phyloP scores from a whole-genome alignment of 2,797 vertebrate species.

The Astyanax mexicanus region DNA sequence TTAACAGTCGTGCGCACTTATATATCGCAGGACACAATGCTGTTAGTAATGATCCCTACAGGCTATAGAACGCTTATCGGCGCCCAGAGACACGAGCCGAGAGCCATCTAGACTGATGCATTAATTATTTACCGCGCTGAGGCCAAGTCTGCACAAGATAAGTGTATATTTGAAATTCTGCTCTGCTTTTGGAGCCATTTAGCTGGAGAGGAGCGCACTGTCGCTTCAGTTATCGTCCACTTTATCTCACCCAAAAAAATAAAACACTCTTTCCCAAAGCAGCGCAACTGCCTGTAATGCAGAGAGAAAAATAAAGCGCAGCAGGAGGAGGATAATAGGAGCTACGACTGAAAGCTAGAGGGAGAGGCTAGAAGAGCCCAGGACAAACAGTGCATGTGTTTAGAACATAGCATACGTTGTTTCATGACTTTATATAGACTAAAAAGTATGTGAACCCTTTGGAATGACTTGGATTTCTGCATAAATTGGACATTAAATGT shows the following conservation, averaged over 20 bases:
- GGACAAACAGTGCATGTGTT: constrained; percentile 10
- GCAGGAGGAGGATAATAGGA: background rate
- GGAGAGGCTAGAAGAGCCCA: background rate
- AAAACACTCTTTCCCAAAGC: constrained; percentile 51
- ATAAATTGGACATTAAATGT: too few relatives aligned
- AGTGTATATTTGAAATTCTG: constrained; percentile 68
- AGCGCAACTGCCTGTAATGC: constrained; percentile 41
- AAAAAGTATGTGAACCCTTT: too few relatives aligned
- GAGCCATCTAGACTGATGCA: constrained; percentile 59
- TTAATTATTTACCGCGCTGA: constrained; percentile 72
- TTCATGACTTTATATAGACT: background rate
- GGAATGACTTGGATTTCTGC: too few relatives aligned
- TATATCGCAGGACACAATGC: background rate
- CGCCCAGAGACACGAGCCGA: constrained; percentile 55
- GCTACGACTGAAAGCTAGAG: constrained; percentile 16
- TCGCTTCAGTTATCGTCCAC: constrained; percentile 63
- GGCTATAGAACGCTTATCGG: background rate
- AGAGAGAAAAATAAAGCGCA: constrained; percentile 13
- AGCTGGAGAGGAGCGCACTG: constrained; percentile 51
- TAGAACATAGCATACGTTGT: constrained; percentile 13
- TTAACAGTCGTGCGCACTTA: background rate
- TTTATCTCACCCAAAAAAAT: constrained; percentile 60
- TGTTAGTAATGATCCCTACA: constrained; percentile 27
- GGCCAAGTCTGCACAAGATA: constrained; percentile 64
- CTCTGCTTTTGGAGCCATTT: constrained; percentile 60